Base-by-base conservation (phyloP, 2,797 vertebrate species). In the Choloepus didactylus region DNA sequence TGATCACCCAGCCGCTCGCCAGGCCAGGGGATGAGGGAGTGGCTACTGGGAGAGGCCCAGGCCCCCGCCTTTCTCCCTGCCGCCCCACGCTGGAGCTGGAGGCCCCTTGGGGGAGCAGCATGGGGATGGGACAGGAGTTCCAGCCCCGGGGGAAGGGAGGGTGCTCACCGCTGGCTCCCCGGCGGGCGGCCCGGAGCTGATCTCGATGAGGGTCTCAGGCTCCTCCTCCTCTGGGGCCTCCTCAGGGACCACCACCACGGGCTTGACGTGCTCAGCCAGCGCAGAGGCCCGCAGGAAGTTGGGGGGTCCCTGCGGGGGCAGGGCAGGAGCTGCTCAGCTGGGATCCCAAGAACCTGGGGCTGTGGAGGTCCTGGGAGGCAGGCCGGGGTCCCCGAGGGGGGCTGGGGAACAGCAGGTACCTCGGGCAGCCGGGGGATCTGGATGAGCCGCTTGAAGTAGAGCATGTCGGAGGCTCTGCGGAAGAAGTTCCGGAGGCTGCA, bases 371-470 rank as follows among this genome's bases (percentile, higher is more conserved):
- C 7, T 29, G 54, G 8, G 25, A 35, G 12, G 44, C 35, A 8
- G 0, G 0, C 46, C 1, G 12, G 9, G 54, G n/a, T 38, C 25
- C 8, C 6, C 2, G 35, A 6, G 3, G 16, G 29, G 49, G 35
- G 6, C 25, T 46, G 16, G 9, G 23, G 59, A 23, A 29, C 3
- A 5, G 7, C 1, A 9, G 0, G 0, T 98, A 99, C 99, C 98
- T 99, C 99, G 0, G 99, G 99, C 96, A 99, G 98, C 94, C 98
- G 98, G 8, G 99, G 99, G 90, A 99, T 99, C 98, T 99, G 99
- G 98, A 99, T 99, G 96, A 99, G 99, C 38, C 99, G 98, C 98
- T 99, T 99, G 98, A 99, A 99, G 97, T 99, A 99, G 73, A 99
- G 86, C 99, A 99, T 99, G 97, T 99, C 99, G 0, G 99, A 98